Evolutionary conservation across 2,888 invertebrate genomes (phyloP).

Genomic region (Acutogordius australiensis): DNA sequence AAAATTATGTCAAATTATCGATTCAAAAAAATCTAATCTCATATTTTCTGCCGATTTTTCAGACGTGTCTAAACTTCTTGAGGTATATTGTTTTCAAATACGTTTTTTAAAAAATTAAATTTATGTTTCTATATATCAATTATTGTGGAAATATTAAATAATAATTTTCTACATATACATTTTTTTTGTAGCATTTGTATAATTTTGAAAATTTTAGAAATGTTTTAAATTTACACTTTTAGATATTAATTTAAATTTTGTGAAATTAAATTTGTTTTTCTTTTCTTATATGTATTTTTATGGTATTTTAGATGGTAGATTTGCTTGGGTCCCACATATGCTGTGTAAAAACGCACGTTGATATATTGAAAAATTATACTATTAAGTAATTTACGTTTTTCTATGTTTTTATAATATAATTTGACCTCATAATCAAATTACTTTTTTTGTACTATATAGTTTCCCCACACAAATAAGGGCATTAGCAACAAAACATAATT

Average conservation of each 20-base stretch:
- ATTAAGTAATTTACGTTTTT: neutral
- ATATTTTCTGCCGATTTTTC: neutral
- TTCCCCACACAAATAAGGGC: neutral
- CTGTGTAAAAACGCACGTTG: neutral
- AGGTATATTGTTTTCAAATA: too few relatives aligned
- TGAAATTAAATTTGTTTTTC: too few relatives aligned
- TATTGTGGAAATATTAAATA: too few relatives aligned
- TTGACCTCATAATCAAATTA: neutral
- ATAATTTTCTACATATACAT: too few relatives aligned
- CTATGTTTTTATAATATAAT: neutral
- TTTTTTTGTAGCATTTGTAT: too few relatives aligned
- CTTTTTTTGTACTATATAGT: neutral
- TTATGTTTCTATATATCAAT: too few relatives aligned
- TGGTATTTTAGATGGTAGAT: constrained; percentile 8
- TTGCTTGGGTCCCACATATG: neutral
- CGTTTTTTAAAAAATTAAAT: too few relatives aligned
- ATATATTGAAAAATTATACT: neutral
- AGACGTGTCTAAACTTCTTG: neutral
- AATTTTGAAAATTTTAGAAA: too few relatives aligned
- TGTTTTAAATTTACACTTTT: too few relatives aligned
- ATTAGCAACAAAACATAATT: neutral
- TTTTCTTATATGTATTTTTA: too few relatives aligned
- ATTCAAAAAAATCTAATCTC: neutral
- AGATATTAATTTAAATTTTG: too few relatives aligned
- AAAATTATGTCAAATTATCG: neutral